Conservation (phyloP, 2,888 invertebrate species). For the Calephelis perditalis region DNA sequence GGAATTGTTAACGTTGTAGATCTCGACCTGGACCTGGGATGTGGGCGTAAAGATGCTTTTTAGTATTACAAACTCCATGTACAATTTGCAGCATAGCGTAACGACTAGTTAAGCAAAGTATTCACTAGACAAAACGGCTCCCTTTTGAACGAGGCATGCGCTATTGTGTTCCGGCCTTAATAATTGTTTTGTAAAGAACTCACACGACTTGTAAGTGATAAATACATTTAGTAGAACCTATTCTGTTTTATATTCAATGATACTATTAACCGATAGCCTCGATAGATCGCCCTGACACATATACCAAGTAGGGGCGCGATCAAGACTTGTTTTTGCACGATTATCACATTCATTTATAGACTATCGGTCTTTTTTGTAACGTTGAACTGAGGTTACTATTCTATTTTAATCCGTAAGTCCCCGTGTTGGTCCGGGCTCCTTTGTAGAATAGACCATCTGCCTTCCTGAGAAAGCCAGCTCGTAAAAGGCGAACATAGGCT, state of each 20-base stretch:
- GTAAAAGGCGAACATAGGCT: too few species aligned
- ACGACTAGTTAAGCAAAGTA: too few species aligned
- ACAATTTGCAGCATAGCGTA: too few species aligned
- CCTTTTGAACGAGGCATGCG: background rate
- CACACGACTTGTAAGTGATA: constrained; percentile 2
- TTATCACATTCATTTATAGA: constrained; percentile 26
- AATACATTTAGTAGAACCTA: background rate
- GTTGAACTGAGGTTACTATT: too few species aligned
- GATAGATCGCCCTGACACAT: constrained; percentile 53
- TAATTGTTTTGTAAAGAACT: background rate
- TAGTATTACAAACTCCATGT: too few species aligned
- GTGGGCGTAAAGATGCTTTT: too few species aligned
- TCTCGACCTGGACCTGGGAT: too few species aligned
- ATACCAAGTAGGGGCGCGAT: constrained; percentile 45
- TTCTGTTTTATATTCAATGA: constrained; percentile 20
- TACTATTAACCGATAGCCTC: constrained; percentile 37
- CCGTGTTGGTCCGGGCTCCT: too few species aligned
- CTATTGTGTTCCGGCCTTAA: background rate
- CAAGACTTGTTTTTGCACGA: constrained; percentile 7
- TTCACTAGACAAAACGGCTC: background rate
- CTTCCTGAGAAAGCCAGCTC: too few species aligned
- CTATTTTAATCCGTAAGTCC: too few species aligned
- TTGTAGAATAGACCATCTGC: too few species aligned
- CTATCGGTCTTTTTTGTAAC: background rate
- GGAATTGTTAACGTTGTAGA: too few species aligned